Evolutionary conservation across 2,888 invertebrate species (phyloP), one percentile per base, ranked within the genome.

Genomic region (Thymelicus sylvestris): DNA sequence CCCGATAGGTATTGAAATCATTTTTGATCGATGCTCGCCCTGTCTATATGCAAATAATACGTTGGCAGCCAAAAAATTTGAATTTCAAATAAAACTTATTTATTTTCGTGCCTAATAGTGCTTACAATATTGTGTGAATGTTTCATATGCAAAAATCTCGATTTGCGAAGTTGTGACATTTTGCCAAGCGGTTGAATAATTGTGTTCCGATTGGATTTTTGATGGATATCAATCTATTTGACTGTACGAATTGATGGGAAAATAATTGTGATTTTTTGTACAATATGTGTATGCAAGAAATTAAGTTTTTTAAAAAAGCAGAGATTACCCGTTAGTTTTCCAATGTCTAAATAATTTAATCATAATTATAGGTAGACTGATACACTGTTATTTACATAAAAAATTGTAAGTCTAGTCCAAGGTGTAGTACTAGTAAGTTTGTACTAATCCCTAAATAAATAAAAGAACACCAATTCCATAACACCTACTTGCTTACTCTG

Each of bases 31-130:
- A 88, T 89, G 84, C 82, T 74, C 78, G 84, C 83, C 86, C 89
- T 88, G 88, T 93, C 87, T 92, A 91, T 90, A 93, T 93, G 93
- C 89, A 91, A 93, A 93, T 92, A 74, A 74, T 72, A 69, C 77
- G 82, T 85, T 86, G 78, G 81, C 84, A 84, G 83, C 79, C 77
- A 83, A 80, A 79, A 84, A 84, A 92, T 92, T 91, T 91, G 90
- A 91, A 90, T 87, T 90, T 87, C 88, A 92, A 92, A 92, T 91
- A 81, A 80, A 81, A 81, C 75, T 76, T 81, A 80, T 89, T 89
- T 91, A 88, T 86, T 91, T 89, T 90, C 87, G 87, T 86, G 79
- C 83, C 83, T 90, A 91, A 91, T 91, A 88, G 89, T 86, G 86
- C 83, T 81, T 78, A 79, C 79, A 76, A 74, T 80, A 72, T 75